These are phyloP conservation scores for Pangasius sanitwongsei DNA, from an alignment of 2,797 vertebrate species.

Conservation along the genomic window DNA sequence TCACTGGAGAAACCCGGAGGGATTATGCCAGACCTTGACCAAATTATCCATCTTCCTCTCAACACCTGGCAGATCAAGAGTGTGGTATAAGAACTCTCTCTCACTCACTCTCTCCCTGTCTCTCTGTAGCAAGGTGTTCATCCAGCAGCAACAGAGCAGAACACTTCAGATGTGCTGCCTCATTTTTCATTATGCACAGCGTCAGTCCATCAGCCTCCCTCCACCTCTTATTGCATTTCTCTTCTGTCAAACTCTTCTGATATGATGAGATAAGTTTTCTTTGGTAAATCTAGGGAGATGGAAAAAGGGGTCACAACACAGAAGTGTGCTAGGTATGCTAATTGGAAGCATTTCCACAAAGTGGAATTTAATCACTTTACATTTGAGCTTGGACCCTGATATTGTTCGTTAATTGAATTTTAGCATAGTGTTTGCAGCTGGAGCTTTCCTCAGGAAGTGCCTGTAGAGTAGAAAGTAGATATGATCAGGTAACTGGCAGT, in stretches of 20 bases:
- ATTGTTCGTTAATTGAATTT: slow-evolving; percentile 26
- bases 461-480: slow-evolving; percentile 51
- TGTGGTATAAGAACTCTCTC: neutral
- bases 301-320: neutral
- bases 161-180: slow-evolving; percentile 8
- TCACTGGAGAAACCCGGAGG: neutral
- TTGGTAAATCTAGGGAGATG: neutral
- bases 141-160: slow-evolving; percentile 1
- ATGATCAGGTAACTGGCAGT: slow-evolving; percentile 55
- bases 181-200: slow-evolving; percentile 23
- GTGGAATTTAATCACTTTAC: slow-evolving; percentile 9
- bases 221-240: neutral
- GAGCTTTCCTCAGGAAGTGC: slow-evolving; percentile 5
- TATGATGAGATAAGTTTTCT: slow-evolving; percentile 11
- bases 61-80: slow-evolving; percentile 28
- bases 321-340: neutral
- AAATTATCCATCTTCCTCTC: slow-evolving; percentile 47
- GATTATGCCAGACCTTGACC: slow-evolving; percentile 27
- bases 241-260: slow-evolving; percentile 26
- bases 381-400: slow-evolving; percentile 23
- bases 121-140: neutral
- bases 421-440: neutral
- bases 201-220: slow-evolving; percentile 19
- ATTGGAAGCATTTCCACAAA: neutral
- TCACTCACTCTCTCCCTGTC: neutral